phyloP scores from a whole-genome alignment of 2,113 vertebrate genomes.

The Bujurquina vittata region DNA sequence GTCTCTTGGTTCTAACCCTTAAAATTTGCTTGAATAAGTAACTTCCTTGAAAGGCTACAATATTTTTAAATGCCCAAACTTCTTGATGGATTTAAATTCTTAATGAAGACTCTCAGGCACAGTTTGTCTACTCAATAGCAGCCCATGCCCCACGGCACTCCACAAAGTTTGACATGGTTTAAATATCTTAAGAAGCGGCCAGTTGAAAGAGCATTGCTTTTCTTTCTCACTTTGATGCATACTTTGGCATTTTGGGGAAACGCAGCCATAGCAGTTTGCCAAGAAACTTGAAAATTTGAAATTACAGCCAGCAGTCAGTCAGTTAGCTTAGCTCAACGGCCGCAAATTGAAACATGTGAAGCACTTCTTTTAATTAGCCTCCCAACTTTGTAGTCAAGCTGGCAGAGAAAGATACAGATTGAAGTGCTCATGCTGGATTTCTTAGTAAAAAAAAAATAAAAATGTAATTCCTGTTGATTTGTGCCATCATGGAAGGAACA shows the following conservation, averaged over 20 bases:
- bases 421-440: background rate
- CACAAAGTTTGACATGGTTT: background rate
- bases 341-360: background rate
- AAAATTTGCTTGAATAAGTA: slow-evolving; percentile 2
- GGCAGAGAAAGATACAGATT: slow-evolving; percentile 1
- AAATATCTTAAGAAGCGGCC: background rate
- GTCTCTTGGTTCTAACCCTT: background rate
- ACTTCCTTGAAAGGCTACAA: background rate
- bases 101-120: background rate
- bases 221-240: background rate
- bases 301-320: background rate
- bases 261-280: background rate
- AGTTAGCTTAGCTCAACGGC: background rate
- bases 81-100: background rate
- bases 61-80: background rate
- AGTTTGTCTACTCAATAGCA: background rate
- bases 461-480: background rate
- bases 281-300: background rate
- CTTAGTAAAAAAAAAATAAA: background rate
- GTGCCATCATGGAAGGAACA: slow-evolving; percentile 17
- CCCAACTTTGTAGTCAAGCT: background rate
- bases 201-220: background rate
- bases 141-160: background rate
- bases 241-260: background rate
- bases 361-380: slow-evolving; percentile 1